Percentiles rank a stretch among this genome's conserved stretches.
Conservation (phyloP, 2,797 vertebrate genomes). For the Eptatretus atami region DNA sequence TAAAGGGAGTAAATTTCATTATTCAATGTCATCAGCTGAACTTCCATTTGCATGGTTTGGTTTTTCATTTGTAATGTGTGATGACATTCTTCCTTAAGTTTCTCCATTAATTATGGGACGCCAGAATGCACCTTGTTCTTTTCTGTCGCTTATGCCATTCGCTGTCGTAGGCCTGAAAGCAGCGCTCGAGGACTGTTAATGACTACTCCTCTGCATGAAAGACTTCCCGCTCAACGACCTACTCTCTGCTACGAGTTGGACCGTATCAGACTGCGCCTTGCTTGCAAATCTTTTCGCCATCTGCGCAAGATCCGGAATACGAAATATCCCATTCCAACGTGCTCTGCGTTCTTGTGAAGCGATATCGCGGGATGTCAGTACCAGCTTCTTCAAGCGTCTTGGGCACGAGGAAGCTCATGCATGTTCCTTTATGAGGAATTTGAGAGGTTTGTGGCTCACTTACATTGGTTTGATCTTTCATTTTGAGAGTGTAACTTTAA, state of each 20-base stretch:
- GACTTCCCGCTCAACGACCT: constrained; percentile 89
- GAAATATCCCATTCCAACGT: constrained; percentile 84
- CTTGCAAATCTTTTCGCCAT: constrained; percentile 90
- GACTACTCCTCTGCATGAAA: constrained; percentile 95
- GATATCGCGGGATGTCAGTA: constrained; percentile 79
- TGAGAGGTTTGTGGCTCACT: constrained; percentile 32
- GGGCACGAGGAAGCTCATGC: constrained; percentile 89
- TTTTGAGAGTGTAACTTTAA: too few species aligned
- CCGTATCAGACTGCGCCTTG: constrained; percentile 76
- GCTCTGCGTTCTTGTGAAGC: constrained; percentile 83
- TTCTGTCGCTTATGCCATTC: not conserved
- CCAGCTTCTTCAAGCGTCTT: constrained; percentile 75
- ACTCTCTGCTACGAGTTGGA: constrained; percentile 75
- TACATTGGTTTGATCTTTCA: too few species aligned
- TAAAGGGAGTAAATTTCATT: too few species aligned
- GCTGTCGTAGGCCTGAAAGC: constrained; percentile 47
- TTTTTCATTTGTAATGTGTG: not conserved
- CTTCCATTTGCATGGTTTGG: not conserved
- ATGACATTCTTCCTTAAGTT: not conserved
- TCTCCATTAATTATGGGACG: not conserved
- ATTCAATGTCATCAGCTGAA: not conserved
- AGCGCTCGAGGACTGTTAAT: constrained; percentile 80
- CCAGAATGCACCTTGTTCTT: constrained; percentile 6
- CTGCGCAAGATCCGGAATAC: constrained; percentile 90
- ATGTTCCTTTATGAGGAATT: constrained; percentile 93